Evolutionary conservation across 2,888 invertebrate genomes (phyloP).

Genomic region (Meteorus cinctellus): DNA sequence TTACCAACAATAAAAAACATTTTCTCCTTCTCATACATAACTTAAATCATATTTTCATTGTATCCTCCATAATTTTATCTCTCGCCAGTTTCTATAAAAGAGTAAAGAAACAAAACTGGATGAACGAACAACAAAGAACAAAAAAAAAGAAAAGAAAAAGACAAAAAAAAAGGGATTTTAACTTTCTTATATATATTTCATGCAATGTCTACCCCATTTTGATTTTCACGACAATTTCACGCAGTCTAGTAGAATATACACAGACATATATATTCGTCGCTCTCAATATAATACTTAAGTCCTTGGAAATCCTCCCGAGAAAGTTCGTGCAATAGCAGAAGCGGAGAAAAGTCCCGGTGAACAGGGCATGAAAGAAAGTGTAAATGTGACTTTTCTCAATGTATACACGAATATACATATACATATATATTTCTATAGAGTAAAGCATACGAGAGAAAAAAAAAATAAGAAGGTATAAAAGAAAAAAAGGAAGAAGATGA

Average conservation of each 20-base stretch:
- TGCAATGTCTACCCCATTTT: conserved; percentile 27
- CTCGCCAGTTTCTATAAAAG: too few species aligned
- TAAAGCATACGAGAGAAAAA: not conserved
- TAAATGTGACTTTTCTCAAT: not conserved
- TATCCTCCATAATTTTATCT: too few species aligned
- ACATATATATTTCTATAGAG: not conserved
- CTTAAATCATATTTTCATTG: too few species aligned
- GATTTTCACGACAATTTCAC: conserved; percentile 24
- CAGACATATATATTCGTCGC: conserved; percentile 8
- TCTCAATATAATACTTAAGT: conserved; percentile 26
- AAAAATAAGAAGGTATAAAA: not conserved
- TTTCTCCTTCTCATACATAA: too few species aligned
- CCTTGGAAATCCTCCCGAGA: conserved; percentile 9
- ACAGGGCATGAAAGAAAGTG: not conserved
- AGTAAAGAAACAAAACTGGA: too few species aligned
- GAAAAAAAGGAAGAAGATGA: not conserved
- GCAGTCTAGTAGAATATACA: not conserved
- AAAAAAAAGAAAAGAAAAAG: not conserved
- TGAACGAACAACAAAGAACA: too few species aligned
- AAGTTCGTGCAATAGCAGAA: conserved; percentile 23
- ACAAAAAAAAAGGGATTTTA: conserved; percentile 10
- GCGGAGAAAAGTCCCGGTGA: conserved; percentile 5
- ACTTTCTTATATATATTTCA: conserved; percentile 18
- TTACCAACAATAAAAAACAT: too few species aligned
- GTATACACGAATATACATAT: too few species aligned